Conservation (phyloP, 2,797 vertebrate genomes). For the Pipistrellus kuhlii region DNA sequence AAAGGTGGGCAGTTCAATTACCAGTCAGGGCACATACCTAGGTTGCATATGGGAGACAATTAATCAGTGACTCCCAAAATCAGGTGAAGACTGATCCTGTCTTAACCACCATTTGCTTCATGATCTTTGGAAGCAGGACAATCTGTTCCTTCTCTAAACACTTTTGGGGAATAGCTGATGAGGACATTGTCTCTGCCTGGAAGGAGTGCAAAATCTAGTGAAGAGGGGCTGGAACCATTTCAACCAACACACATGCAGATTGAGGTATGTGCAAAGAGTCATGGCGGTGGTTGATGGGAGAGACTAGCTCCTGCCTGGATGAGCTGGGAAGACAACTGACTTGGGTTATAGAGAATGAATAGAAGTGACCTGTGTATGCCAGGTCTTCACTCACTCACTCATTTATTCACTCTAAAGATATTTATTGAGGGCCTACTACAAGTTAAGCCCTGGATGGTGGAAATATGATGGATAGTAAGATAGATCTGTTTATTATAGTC, state of each 20-base stretch:
- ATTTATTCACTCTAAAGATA: neutral
- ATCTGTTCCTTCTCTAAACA: neutral
- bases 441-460: neutral
- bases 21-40: no score
- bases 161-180: no score
- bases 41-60: neutral
- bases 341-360: neutral
- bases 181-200: neutral
- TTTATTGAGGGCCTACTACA: neutral
- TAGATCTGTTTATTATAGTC: neutral
- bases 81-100: neutral
- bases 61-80: neutral
- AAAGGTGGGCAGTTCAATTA: no score
- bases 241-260: neutral
- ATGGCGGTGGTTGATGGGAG: neutral
- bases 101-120: neutral
- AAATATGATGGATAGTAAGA: neutral
- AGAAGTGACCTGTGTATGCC: neutral
- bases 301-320: neutral
- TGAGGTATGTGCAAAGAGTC: neutral
- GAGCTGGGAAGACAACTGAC: neutral
- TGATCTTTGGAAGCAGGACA: conserved; percentile 29
- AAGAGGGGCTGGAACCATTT: neutral
- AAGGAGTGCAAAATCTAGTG: neutral
- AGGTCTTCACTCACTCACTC: neutral